A percentile compares a stretch with the other conserved stretches of the same genome.
phyloP scores from a whole-genome alignment of 2,888 invertebrate genomes.

The Drosophila vallismaia region DNA sequence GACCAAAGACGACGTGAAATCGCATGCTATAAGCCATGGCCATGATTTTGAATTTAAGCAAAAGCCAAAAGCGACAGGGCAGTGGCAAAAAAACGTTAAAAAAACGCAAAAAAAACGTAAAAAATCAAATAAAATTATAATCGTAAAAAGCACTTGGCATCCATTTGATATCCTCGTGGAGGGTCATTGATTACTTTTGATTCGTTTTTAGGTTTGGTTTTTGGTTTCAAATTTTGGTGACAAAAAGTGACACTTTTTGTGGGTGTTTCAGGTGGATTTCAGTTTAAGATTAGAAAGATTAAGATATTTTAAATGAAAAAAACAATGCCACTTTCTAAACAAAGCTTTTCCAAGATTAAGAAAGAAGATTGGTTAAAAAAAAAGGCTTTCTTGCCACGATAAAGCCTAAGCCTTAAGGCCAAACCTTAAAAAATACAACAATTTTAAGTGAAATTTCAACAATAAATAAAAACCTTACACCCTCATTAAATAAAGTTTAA shows the following conservation, averaged over 20 bases:
- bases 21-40: conserved; percentile 75
- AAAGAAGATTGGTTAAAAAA: background rate
- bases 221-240: too few species aligned
- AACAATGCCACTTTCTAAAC: background rate
- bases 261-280: too few species aligned
- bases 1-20: conserved; percentile 63
- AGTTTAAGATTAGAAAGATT: too few species aligned
- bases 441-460: background rate
- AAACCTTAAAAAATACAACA: too few species aligned
- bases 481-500: background rate
- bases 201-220: background rate
- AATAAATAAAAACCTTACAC: background rate
- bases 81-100: conserved; percentile 10
- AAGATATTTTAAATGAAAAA: too few species aligned
- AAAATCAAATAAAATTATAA: conserved; percentile 35
- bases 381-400: background rate
- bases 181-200: conserved; percentile 30
- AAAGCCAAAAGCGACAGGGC: conserved; percentile 36
- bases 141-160: conserved; percentile 38
- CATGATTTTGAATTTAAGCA: conserved; percentile 76
- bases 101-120: background rate
- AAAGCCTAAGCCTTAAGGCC: too few species aligned
- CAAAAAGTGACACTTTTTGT: too few species aligned
- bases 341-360: background rate
- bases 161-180: conserved; percentile 41